These are phyloP conservation scores for Chlorocebus sabaeus DNA, from an alignment of 2,113 vertebrate genomes.

Conservation along the genomic window DNA sequence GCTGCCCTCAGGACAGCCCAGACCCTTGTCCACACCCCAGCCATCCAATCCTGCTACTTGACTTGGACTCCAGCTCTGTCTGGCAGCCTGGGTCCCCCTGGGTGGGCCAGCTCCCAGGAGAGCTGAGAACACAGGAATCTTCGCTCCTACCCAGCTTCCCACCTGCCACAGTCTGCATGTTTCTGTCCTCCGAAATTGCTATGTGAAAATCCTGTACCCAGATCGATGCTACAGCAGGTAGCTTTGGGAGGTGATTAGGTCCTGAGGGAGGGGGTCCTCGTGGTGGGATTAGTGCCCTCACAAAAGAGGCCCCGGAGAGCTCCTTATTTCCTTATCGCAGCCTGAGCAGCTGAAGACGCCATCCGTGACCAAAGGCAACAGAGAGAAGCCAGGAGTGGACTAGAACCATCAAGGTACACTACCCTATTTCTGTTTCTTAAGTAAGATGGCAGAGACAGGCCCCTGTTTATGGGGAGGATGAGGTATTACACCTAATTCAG, in stretches of 20 bases:
- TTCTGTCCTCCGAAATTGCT: neutral
- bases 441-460: neutral
- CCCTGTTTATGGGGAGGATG: rapidly evolving
- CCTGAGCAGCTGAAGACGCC: neutral
- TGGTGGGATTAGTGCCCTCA: neutral
- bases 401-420: neutral
- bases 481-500: neutral
- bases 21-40: neutral
- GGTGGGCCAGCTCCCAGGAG: neutral
- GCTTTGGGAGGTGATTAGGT: neutral
- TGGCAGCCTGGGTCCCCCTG: neutral
- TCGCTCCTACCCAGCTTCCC: neutral
- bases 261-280: neutral
- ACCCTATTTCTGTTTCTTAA: neutral
- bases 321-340: neutral
- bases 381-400: neutral
- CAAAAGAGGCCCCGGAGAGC: neutral
- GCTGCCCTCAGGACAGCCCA: neutral
- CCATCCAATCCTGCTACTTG: neutral
- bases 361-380: neutral
- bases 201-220: neutral
- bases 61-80: neutral
- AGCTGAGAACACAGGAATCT: neutral
- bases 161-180: neutral
- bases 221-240: neutral